A percentile compares a stretch with the other conserved stretches of the same genome.
phyloP scores from a whole-genome alignment of 2,797 vertebrate genomes.

The Thamnophis elegans region DNA sequence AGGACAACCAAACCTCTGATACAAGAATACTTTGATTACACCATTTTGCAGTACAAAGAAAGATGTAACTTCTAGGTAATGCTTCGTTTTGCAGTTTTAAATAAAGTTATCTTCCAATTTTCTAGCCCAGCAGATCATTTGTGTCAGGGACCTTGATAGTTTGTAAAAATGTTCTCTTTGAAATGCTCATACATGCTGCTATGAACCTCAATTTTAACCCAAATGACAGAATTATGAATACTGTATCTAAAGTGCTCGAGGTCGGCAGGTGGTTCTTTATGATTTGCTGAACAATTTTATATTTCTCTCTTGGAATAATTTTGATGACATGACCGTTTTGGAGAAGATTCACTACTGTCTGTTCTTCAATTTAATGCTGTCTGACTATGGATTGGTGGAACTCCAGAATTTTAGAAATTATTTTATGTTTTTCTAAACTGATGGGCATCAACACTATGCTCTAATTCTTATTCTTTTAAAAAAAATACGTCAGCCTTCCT shows the following conservation, averaged over 20 bases:
- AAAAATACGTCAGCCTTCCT: not conserved
- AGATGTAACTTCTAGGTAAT: not conserved
- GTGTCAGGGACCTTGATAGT: not conserved
- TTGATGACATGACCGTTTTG: not conserved
- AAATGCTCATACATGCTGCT: not conserved
- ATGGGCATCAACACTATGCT: not conserved
- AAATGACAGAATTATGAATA: not conserved
- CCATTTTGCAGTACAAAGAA: not conserved
- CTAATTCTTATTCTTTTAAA: not conserved
- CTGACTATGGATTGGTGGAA: not conserved
- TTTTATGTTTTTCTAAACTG: not conserved
- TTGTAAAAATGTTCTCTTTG: not conserved
- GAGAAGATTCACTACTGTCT: not conserved
- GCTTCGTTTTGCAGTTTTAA: not conserved
- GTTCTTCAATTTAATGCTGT: not conserved
- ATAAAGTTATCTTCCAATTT: not conserved
- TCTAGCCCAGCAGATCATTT: not conserved
- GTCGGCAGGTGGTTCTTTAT: not conserved
- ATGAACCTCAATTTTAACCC: not conserved
- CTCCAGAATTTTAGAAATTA: not conserved
- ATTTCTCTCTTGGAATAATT: not conserved
- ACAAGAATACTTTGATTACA: not conserved
- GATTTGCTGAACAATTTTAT: not conserved
- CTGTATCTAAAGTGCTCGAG: not conserved
- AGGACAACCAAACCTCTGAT: not conserved